Evolutionary conservation across 1,140 invertebrate genomes (phyloP).

Genomic region (Euglossa dilemma): DNA sequence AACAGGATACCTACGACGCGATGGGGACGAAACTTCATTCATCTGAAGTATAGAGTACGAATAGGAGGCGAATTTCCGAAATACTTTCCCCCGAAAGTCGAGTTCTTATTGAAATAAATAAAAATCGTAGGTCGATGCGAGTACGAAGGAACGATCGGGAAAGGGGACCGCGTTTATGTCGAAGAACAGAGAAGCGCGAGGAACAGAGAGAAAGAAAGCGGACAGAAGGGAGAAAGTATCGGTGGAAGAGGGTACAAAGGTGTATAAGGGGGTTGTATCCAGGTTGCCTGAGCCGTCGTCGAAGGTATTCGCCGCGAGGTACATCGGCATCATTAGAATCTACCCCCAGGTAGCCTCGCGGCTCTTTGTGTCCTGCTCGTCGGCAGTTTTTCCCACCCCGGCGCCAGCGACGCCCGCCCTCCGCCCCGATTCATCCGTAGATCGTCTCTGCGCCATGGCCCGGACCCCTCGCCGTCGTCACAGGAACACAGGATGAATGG

Average conservation of each 20-base stretch:
- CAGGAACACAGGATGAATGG: constrained; percentile 44
- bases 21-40: too few species aligned
- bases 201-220: not conserved
- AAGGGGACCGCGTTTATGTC: too few species aligned
- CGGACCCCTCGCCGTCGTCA: not conserved
- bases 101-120: too few species aligned
- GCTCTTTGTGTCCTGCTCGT: constrained; percentile 53
- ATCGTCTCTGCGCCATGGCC: constrained; percentile 21
- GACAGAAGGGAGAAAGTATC: not conserved
- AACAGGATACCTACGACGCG: too few species aligned
- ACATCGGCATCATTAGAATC: constrained; percentile 65
- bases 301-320: constrained; percentile 62
- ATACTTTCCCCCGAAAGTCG: too few species aligned
- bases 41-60: too few species aligned
- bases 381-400: not conserved
- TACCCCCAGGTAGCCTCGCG: constrained; percentile 56
- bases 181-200: not conserved
- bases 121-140: too few species aligned
- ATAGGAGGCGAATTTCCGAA: too few species aligned
- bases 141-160: too few species aligned
- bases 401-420: not conserved
- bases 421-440: not conserved
- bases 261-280: constrained; percentile 32
- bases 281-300: constrained; percentile 49
- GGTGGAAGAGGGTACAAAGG: constrained; percentile 20